Evolutionary conservation across 2,797 vertebrate genomes (phyloP), one percentile per base, ranked within the genome.

Genomic region (Sandelia bainsii): DNA sequence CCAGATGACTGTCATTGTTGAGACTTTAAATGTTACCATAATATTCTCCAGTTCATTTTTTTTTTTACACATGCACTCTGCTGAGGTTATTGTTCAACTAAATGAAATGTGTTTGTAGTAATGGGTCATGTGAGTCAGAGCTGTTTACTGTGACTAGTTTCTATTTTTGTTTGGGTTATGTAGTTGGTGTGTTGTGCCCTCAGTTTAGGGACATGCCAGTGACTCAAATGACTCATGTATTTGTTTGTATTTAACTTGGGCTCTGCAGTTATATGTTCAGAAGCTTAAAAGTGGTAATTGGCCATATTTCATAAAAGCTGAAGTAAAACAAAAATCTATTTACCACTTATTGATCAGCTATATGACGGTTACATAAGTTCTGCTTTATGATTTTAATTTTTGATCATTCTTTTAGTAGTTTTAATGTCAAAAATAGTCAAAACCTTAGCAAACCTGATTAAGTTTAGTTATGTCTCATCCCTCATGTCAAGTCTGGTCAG

Each of bases 151-250:
- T 60, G 57, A 50, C 71, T 54, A 56, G 42, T 68, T 69, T 72
- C 46, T 61, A 57, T 82, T 86, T 84, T 69, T 69, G 48, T 54
- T 59, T 34, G 39, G 46, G 59, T 77, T 73, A 34, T 73, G 63
- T 58, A 62, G 82, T 81, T 62, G 37, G 14, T 75, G 51, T 62
- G 69, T 34, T 85, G 75, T 56, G 82, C 75, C 83, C 81, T 78
- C 79, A 78, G 67, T 84, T 82, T 76, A 57, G 69, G 67, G 73
- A 78, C 60, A 72, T 73, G 52, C 13, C 14, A 64, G 69, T 40
- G 57, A 86, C 67, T 82, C 56, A 46, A 69, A 75, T 84, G 80
- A 90, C 53, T 87, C 75, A 80, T 69, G 69, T 62, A n/a, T n/a
- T n/a, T n/a, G n/a, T n/a, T n/a, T n/a, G n/a, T n/a, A 45, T 79